These are phyloP conservation scores for Zosterops lateralis DNA, from an alignment of 2,113 vertebrate species.

Conservation along the genomic window DNA sequence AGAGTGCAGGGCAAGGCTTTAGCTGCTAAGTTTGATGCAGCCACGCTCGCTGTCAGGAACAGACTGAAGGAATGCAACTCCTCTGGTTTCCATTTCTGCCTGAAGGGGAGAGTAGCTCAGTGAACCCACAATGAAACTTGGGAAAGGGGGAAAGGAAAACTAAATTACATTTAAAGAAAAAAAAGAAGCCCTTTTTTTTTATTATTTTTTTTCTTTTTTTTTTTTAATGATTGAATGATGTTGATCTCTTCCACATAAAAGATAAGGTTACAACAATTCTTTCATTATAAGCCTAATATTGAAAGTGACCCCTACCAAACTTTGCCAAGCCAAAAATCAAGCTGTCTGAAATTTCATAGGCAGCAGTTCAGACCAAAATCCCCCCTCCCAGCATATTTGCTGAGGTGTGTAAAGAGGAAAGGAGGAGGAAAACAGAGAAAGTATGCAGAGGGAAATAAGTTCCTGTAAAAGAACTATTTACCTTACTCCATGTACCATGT, in stretches of 20 bases:
- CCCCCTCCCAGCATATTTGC: background rate
- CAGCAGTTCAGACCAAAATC: constrained; percentile 10
- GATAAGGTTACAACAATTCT: constrained; percentile 56
- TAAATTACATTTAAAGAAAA: constrained; percentile 33
- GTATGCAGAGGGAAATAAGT: background rate
- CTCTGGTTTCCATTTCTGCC: constrained; percentile 68
- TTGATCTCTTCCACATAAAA: constrained; percentile 38
- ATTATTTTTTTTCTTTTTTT: background rate
- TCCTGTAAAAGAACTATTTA: background rate
- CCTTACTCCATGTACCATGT: background rate
- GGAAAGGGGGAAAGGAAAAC: constrained; percentile 16
- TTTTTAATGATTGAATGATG: background rate
- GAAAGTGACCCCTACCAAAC: background rate
- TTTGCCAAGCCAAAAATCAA: constrained; percentile 30
- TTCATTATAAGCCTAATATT: constrained; percentile 47
- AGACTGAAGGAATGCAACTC: constrained; percentile 60
- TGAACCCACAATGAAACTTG: constrained; percentile 50
- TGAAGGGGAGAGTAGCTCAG: constrained; percentile 52
- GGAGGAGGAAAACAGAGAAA: background rate
- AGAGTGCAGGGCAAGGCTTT: constrained; percentile 34
- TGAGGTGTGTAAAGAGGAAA: constrained; percentile 20
- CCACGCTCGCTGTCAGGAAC: constrained; percentile 11
- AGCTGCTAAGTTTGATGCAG: constrained; percentile 38
- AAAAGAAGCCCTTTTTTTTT: background rate
- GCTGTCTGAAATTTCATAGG: constrained; percentile 38